phyloP scores from a whole-genome alignment of 2,797 vertebrate species.

The Cyprinella venusta region DNA sequence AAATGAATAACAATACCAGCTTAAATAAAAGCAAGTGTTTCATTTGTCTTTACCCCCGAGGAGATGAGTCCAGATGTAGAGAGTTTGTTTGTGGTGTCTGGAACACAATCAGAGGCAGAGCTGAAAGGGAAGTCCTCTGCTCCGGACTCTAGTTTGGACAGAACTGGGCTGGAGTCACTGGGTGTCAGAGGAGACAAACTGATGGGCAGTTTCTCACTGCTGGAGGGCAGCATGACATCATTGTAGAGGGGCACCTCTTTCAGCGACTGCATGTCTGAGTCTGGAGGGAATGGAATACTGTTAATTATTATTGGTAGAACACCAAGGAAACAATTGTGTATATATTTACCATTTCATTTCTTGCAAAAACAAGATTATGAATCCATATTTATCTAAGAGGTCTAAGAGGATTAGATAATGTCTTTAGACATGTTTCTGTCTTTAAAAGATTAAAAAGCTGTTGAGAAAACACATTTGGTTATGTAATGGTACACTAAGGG shows the following conservation, averaged over 20 bases:
- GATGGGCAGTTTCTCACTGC: constrained; percentile 84
- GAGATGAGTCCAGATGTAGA: constrained; percentile 76
- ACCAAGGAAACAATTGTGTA: background rate
- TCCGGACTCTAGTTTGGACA: constrained; percentile 80
- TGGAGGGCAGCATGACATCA: constrained; percentile 95
- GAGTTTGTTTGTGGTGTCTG: constrained; percentile 76
- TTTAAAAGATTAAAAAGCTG: background rate
- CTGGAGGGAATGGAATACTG: constrained; percentile 64
- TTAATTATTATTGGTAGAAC: background rate
- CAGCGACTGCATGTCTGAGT: constrained; percentile 86
- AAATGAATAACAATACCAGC: background rate
- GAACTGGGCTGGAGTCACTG: constrained; percentile 72
- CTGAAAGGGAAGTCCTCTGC: constrained; percentile 82
- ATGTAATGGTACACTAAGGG: background rate
- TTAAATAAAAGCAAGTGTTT: background rate
- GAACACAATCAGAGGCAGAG: constrained; percentile 70
- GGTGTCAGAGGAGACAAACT: constrained; percentile 85
- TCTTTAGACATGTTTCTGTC: background rate
- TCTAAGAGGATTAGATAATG: background rate
- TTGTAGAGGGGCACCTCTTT: constrained; percentile 95
- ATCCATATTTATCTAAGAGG: no score
- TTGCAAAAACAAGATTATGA: background rate
- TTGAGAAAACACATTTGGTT: background rate
- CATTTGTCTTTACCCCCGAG: constrained; percentile 79
- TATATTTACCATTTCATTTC: background rate